These are phyloP conservation scores for Agapetus fuscipes DNA, from an alignment of 2,888 invertebrate species.

Conservation along the genomic window DNA sequence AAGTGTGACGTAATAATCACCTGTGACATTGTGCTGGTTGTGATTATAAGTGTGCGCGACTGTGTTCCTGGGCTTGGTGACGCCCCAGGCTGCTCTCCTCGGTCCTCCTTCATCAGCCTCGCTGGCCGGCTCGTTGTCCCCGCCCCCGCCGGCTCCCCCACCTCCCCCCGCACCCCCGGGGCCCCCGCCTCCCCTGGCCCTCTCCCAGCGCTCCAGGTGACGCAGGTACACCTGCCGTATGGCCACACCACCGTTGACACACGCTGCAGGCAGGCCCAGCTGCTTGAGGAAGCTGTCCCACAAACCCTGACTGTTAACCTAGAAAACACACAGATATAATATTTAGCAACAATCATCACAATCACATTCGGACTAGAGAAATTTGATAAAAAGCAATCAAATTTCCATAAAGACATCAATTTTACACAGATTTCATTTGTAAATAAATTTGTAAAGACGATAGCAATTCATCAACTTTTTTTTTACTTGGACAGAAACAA, in stretches of 20 bases:
- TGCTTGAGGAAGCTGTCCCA: constrained; percentile 78
- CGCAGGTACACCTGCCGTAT: constrained; percentile 76
- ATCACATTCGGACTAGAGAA: no score
- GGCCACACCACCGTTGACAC: constrained; percentile 81
- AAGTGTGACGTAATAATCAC: constrained; percentile 31
- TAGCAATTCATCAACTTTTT: no score
- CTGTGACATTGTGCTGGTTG: constrained; percentile 64
- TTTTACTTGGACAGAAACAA: no score
- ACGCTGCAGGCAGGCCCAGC: constrained; percentile 68
- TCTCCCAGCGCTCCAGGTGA: constrained; percentile 81
- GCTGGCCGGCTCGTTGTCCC: constrained; percentile 66
- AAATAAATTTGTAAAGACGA: no score
- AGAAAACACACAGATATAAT: no score
- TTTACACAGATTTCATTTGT: no score
- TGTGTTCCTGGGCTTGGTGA: constrained; percentile 51
- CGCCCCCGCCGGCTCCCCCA: constrained; percentile 66
- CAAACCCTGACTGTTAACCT: constrained; percentile 82
- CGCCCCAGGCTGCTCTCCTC: constrained; percentile 59
- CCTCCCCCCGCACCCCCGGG: constrained; percentile 74
- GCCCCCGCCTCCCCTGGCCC: constrained; percentile 75
- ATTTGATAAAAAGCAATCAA: no score
- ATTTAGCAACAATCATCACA: no score
- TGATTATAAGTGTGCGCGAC: constrained; percentile 71
- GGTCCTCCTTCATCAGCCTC: constrained; percentile 70
- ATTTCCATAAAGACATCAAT: no score